A percentile compares a stretch with the other conserved stretches of the same genome.
phyloP scores from a whole-genome alignment of 2,797 vertebrate species.

The Fratercula arctica region DNA sequence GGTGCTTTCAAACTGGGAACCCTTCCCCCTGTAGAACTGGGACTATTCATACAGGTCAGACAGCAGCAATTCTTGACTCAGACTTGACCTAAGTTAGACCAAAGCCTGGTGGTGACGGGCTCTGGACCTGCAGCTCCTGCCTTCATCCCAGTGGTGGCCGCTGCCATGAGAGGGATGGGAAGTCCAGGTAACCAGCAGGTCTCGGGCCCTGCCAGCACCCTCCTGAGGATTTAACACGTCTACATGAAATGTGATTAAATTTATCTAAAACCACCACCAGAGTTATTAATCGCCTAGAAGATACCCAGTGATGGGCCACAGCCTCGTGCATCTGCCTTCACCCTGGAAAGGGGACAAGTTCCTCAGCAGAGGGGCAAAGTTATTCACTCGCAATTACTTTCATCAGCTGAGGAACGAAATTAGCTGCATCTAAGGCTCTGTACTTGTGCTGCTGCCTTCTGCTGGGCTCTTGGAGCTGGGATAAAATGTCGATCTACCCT shows the following conservation, averaged over 20 bases:
- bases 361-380: background rate
- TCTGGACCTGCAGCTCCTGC: background rate
- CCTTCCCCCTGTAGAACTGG: background rate
- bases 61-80: background rate
- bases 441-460: background rate
- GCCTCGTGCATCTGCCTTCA: background rate
- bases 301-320: background rate
- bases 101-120: background rate
- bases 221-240: background rate
- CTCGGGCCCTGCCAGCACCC: background rate
- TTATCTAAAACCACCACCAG: background rate
- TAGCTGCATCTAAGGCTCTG: background rate
- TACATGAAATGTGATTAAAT: background rate
- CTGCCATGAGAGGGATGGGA: background rate
- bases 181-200: background rate
- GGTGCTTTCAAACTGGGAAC: background rate
- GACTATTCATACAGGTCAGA: background rate
- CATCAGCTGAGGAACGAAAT: background rate
- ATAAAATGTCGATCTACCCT: constrained; percentile 13
- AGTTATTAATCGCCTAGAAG: background rate
- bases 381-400: background rate
- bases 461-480: background rate
- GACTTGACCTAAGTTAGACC: background rate
- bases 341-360: background rate
- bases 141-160: background rate